Base-by-base conservation (phyloP, 2,888 invertebrate genomes). In the Drosophila conformis region DNA sequence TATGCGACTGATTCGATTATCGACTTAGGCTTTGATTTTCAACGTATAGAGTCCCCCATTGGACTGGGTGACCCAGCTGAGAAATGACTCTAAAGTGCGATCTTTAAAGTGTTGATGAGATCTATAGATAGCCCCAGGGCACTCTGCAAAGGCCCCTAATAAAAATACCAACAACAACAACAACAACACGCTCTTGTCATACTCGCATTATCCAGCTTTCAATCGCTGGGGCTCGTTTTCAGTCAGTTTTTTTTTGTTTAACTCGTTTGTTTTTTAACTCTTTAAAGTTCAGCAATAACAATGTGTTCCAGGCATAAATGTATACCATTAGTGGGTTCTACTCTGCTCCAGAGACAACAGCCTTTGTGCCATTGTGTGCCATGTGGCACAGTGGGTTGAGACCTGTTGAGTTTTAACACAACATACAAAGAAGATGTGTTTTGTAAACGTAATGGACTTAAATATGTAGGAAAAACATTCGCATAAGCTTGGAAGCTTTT, bases 241-340 rank as follows among this genome's bases (percentile, higher is more conserved):
- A 29, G 18, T 51, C n/a, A 11, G 33, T 18, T 49, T 56, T 40
- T 58, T 58, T 74, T 40, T 61, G 71, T 38, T n/a, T 62, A n/a
- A 35, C 46, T 46, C 46, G 46, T 46, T 48, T 56, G 42, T 52
- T 36, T 51, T 61, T 53, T 56, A 81, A 74, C 77, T 78, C 74
- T 82, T 80, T 82, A 76, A 84, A 87, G 80, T 82, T 80, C 49
- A 71, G 81, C 81, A 75, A 79, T 69, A 73, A 81, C 74, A 87
- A 85, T 87, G 82, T 77, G 57, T 48, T 57, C 53, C 71, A 69
- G 62, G 62, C 72, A 78, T 74, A 80, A 77, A 81, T 66, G 72
- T 70, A 69, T 63, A 62, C 80, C 82, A 82, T 82, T 80, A 72
- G 76, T 61, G 68, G 63, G 48, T 68, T 74, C 80, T 80, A 64